Base-by-base conservation (phyloP, 2,888 invertebrate species). In the Ecliptopera silaceata region DNA sequence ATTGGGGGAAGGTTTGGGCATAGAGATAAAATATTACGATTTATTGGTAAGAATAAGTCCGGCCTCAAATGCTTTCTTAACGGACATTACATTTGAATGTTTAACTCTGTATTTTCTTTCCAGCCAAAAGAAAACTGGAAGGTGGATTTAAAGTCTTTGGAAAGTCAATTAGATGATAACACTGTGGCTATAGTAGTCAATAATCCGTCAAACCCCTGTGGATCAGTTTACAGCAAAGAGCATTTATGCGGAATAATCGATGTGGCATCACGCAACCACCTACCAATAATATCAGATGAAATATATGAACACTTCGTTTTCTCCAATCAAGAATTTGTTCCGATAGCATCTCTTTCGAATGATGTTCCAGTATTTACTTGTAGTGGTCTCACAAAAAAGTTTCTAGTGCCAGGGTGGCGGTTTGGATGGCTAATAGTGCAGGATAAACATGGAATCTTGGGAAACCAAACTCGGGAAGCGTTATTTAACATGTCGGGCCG, bases 201-300 rank as follows among this genome's bases (percentile, higher is more conserved):
- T 84, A 99, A 98, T 89, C 99, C 99, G 0, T 98, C 98, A 48
- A 99, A 99, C 86, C 99, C 99, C 0, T 99, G 99, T 77, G 99
- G 99, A 20, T 98, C 98, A 0, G 98, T 99, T 2, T 99, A 95
- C 82, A 93, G 93, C 56, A 93, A 93, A 59, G 84, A 94, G 52
- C 99, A 99, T 81, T 91, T 99, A 47, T 81, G 90, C 64, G 94
- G 95, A 63, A 95, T 99, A 60, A 89, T 99, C 47, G 93, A 93
- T 17, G 89, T 98, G 34, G 97, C 97, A 6, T 93, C 94, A 44
- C 93, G 93, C 68, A 92, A 96, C 79, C 93, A 92, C 77, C 87
- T 99, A 34, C 98, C 98, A 10, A 96, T 99, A 65, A 98, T 99
- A 76, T 97, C 98, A 10, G 99, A 99, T 84, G 99, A 99, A 93